Base-by-base conservation (phyloP, 2,797 vertebrate genomes). In the Taeniopygia guttata region DNA sequence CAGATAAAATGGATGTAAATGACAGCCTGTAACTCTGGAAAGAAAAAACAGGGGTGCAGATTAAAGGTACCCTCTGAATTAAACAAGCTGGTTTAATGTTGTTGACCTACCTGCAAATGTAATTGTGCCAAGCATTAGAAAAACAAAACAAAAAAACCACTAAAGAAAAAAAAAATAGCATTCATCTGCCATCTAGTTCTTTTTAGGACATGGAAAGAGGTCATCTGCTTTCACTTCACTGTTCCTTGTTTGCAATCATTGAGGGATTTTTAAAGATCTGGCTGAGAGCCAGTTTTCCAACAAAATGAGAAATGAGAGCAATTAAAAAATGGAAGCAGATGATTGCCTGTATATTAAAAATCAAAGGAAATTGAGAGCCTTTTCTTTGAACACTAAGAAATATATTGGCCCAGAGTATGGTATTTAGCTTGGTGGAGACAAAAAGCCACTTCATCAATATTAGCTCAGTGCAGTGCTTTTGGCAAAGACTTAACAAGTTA, bases 281-380 rank as follows among this genome's bases (percentile, higher is more conserved):
- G 22, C 76, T 60, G 32, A 79, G 6, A 91, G 69, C 87, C 84
- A 91, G 38, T 79, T 88, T 95, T 88, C 87, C 49, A 89, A 75
- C 67, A 88, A 94, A 94, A 94, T 90, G 91, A 94, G 59, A 94
- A 96, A 96, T 60, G 80, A 94, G 67, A 56, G 30, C 85, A 96
- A 92, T 96, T 97, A 94, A 96, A 93, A 95, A 76, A 86, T 91
- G 77, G 83, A 95, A 96, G 83, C 46, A 63, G 38, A 94, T 91
- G 67, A 96, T 90, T 95, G 94, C 70, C 42, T 69, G 25, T 67
- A 43, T 49, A 77, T 49, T 82, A 84, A 87, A 93, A 95, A 93
- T 95, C 73, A 94, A 96, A 95, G 83, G 92, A 88, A 88, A 91
- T 46, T 82, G 83, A 94, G 87, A 95, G 76, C 51, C 45, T 91